Base-by-base conservation (phyloP, 2,888 invertebrate species). In the Chalcosyrphus nemorum region DNA sequence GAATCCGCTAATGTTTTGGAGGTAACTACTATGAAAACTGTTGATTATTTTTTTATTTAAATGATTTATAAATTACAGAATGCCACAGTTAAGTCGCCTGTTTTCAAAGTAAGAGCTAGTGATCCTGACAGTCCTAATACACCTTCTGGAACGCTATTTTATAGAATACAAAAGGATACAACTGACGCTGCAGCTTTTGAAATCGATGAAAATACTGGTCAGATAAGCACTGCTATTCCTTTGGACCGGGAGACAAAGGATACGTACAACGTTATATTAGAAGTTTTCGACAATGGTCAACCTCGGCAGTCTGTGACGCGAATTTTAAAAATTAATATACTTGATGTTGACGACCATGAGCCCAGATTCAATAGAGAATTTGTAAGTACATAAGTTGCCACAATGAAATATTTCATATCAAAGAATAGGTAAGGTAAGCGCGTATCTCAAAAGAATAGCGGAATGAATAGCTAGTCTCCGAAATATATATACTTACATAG, bases 331-430 rank as follows among this genome's bases (percentile, higher is more conserved):
- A 94, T 97, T 0, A 92, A 93, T 59, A 93, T 96, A 0, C 92
- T 94, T 2, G 96, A 97, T 87, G 94, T 96, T 9, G 96, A 97
- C 88, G 96, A 97, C 88, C 96, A 96, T 88, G 94, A 94, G 85
- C 96, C 96, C 0, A 93, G 94, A 76, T 96, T 97, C 87, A 92
- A 92, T 6, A 92, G 96, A 78, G 94, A 93, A 81, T 91, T 94
- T 87, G 96, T 95, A 89, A 93, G 93, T 89, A 86, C 1, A 41
- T 15, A 41, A 38, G 9, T 21, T 2, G n/a, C n/a, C n/a, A n/a
- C n/a, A n/a, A n/a, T n/a, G n/a, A n/a, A n/a, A n/a, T n/a, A n/a
- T n/a, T n/a, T n/a, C n/a, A n/a, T n/a, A n/a, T n/a, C n/a, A n/a
- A n/a, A n/a, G n/a, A n/a, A n/a, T n/a, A n/a, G n/a, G n/a, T n/a